Evolutionary conservation across 2,113 vertebrate genomes (phyloP).

Genomic region (Eleginops maclovinus): DNA sequence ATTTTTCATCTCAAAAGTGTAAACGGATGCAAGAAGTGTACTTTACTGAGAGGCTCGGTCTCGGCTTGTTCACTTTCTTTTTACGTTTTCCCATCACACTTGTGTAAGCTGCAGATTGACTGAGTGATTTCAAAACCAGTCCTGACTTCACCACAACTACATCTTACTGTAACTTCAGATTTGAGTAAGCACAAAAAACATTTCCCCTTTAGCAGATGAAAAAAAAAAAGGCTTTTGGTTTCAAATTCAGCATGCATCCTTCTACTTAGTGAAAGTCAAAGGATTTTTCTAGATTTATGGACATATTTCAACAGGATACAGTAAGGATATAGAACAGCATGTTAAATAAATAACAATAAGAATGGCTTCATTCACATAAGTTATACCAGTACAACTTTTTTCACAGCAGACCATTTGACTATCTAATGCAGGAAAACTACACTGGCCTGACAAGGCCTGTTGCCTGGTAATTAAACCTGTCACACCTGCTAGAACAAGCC

Average conservation of each 20-base stretch:
- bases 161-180: background rate
- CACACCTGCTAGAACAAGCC: background rate
- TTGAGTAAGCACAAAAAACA: background rate
- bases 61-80: background rate
- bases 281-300: background rate
- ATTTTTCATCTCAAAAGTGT: background rate
- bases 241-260: background rate
- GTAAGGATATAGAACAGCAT: too few species aligned
- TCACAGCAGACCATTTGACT: background rate
- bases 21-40: background rate
- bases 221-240: background rate
- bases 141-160: background rate
- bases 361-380: background rate
- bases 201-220: background rate
- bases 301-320: background rate
- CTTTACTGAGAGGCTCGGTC: background rate
- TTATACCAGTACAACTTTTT: background rate
- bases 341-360: background rate
- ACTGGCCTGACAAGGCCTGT: background rate
- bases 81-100: slow-evolving; percentile 6
- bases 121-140: background rate
- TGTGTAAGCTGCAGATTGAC: slow-evolving; percentile 6
- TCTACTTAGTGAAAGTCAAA: background rate
- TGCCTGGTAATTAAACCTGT: background rate
- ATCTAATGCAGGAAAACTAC: background rate